Conservation (phyloP, 1,140 invertebrate species). For the Leptinotarsa lineolata region DNA sequence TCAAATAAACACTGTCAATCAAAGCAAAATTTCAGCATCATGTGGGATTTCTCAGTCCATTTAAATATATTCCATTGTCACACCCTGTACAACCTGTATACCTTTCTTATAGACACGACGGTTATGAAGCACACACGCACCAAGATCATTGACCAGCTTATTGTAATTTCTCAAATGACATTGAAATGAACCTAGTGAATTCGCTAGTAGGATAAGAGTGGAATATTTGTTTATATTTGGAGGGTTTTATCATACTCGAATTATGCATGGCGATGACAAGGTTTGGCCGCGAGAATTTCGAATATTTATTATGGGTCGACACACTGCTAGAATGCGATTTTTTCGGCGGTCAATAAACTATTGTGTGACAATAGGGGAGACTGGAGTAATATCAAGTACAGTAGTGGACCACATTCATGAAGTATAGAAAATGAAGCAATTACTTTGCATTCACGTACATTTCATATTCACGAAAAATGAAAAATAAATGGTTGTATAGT, state of each 20-base stretch:
- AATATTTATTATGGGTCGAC: conserved; percentile 3
- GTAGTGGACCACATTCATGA: too few relatives aligned
- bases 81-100: neutral
- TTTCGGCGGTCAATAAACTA: conserved; percentile 1
- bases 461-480: too few relatives aligned
- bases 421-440: too few relatives aligned
- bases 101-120: neutral
- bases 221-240: conserved; percentile 2
- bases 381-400: neutral
- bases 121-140: conserved; percentile 1
- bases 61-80: too few relatives aligned
- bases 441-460: too few relatives aligned
- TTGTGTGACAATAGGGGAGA: neutral
- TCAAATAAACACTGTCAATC: too few relatives aligned
- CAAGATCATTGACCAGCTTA: neutral
- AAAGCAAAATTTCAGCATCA: too few relatives aligned
- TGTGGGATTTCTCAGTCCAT: too few relatives aligned
- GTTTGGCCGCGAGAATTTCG: conserved; percentile 1
- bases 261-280: conserved; percentile 5
- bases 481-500: too few relatives aligned
- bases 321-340: conserved; percentile 5
- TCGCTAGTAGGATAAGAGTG: neutral
- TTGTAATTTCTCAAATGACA: neutral
- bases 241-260: neutral
- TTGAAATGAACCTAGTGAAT: conserved; percentile 6